These are phyloP conservation scores for Sebastes kiyomatsui DNA, from an alignment of 2,797 vertebrate genomes.

Conservation along the genomic window DNA sequence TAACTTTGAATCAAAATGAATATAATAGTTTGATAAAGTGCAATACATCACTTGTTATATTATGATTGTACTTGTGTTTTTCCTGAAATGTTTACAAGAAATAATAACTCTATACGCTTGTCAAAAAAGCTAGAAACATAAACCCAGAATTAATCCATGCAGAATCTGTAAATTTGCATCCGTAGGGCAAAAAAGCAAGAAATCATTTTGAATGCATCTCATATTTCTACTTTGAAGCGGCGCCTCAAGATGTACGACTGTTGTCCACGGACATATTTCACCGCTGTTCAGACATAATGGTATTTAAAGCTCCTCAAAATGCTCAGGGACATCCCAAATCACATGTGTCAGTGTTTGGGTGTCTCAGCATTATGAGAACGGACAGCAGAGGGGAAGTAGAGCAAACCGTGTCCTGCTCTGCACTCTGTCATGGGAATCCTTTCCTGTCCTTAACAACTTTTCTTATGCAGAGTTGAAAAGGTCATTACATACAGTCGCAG, in stretches of 20 bases:
- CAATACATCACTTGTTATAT: not conserved
- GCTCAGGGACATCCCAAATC: constrained; percentile 47
- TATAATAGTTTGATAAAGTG: not conserved
- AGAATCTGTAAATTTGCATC: not conserved
- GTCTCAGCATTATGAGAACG: constrained; percentile 42
- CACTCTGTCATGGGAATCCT: not conserved
- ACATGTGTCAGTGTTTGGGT: constrained; percentile 39
- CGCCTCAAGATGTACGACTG: not conserved
- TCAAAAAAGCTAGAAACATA: not conserved
- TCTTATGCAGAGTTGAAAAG: not conserved
- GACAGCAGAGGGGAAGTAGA: constrained; percentile 54
- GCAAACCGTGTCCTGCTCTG: constrained; percentile 11
- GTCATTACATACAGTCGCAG: not conserved
- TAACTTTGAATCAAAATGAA: not conserved
- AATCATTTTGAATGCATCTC: not conserved
- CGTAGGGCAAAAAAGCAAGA: not conserved
- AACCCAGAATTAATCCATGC: not conserved
- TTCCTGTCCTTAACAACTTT: not conserved
- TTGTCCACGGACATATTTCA: constrained; percentile 18
- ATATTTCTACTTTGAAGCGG: not conserved
- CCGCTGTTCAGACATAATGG: constrained; percentile 20
- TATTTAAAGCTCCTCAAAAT: constrained; percentile 38
- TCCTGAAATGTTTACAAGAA: not conserved
- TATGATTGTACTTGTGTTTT: not conserved
- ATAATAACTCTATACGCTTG: not conserved